Evolutionary conservation across 1,140 invertebrate genomes (phyloP).

Genomic region (Euura lappo): DNA sequence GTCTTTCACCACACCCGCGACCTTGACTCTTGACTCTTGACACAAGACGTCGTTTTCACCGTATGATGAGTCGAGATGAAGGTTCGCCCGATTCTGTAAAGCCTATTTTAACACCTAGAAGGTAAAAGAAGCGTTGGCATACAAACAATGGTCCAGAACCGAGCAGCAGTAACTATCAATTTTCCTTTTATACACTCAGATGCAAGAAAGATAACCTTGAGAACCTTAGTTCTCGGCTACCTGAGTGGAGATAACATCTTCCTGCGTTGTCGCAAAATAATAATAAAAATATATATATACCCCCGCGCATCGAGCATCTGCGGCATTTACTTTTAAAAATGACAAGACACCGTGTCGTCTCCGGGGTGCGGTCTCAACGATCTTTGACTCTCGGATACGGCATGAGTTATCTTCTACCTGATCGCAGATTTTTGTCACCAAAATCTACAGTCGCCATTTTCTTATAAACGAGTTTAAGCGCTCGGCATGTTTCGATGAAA

Average conservation of each 20-base stretch:
- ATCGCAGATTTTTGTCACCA: too few species aligned
- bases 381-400: not conserved
- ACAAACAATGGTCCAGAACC: slow-evolving; percentile 6
- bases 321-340: not conserved
- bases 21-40: not conserved
- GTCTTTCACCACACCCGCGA: not conserved
- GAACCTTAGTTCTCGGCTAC: slow-evolving; percentile 26
- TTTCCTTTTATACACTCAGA: slow-evolving; percentile 33
- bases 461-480: too few species aligned
- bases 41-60: too few species aligned
- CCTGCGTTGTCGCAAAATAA: slow-evolving; percentile 8
- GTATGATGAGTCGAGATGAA: too few species aligned
- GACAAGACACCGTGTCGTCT: slow-evolving; percentile 4
- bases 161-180: slow-evolving; percentile 36
- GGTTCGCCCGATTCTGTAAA: slow-evolving; percentile 17
- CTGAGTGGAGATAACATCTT: slow-evolving; percentile 23
- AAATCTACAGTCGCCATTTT: too few species aligned
- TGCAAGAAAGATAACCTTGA: slow-evolving; percentile 34
- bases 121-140: slow-evolving; percentile 16
- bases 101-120: slow-evolving; percentile 35
- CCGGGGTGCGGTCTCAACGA: not conserved
- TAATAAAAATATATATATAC: not conserved
- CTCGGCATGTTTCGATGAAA: too few species aligned
- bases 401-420: too few species aligned
- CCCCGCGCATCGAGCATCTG: not conserved